phyloP scores from a whole-genome alignment of 92 coral and sea anemone genomes.

The Blastomussa wellsi region DNA sequence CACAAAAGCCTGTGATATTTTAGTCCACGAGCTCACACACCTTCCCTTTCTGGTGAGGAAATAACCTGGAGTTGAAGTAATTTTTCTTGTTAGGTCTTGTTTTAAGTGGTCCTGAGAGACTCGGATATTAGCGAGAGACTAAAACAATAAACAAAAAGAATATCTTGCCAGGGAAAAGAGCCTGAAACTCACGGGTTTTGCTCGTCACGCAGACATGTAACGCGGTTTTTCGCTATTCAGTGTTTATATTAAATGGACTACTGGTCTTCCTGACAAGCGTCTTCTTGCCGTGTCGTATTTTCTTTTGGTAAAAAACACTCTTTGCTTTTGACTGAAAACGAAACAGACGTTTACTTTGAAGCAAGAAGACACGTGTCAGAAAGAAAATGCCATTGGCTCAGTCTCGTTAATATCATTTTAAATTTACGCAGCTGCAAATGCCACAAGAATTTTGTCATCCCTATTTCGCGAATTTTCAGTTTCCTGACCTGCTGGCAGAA shows the following conservation, averaged over 20 bases:
- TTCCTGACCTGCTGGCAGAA: neutral
- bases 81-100: neutral
- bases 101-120: neutral
- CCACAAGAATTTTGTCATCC: neutral
- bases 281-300: neutral
- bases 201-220: neutral
- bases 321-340: neutral
- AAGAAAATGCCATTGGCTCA: neutral
- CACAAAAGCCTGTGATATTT: neutral
- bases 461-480: neutral
- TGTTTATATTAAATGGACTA: neutral
- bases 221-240: neutral
- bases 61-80: neutral
- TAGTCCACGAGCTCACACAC: too few relatives aligned
- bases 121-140: neutral
- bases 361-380: neutral
- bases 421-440: neutral
- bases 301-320: neutral
- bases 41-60: neutral
- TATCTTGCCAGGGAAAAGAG: neutral
- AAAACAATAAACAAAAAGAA: neutral
- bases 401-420: neutral
- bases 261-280: too few relatives aligned
- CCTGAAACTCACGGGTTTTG: neutral
- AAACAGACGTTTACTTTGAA: neutral